Base-by-base conservation (phyloP, 1,140 invertebrate species). In the Pseudomyrmex dendroicus region DNA sequence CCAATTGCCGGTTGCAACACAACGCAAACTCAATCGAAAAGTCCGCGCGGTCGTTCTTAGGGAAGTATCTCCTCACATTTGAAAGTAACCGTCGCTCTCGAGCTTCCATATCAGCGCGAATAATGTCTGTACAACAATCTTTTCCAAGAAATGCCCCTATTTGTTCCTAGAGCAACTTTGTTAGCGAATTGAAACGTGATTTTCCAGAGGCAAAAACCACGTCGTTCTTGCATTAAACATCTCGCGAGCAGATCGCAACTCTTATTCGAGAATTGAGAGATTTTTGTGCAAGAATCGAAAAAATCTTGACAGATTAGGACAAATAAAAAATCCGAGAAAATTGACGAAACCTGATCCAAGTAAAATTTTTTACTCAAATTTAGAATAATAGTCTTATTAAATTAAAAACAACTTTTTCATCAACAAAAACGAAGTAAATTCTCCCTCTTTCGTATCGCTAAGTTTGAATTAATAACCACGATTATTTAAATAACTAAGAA, bases 61-160 rank as follows among this genome's bases (percentile, higher is more conserved):
- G 35, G 35, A 67, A 70, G 64, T 78, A 78, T 70, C 64, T 78
- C 64, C 46, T 48, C 35, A 66, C 59, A 59, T 70, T 78, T 48
- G 44, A 72, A 80, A 78, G 64, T 78, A 59, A 17, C 22, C 35
- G 54, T 8, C 13, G 17, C 8, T 35, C 35, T 5, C 44, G 66
- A 80, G 17, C 76, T 80, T 80, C 66, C 66, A 80, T 72, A 70
- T 72, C 66, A 80, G 66, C 20, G 35, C 56, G 59, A 72, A 78
- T 70, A 72, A 35, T 59, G 61, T 35, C 48, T 12, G 63, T 44
- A 7, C 35, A 77, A 57, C 35, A 22, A 46, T 2, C 20, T 70
- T 70, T 70, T 48, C 54, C 1, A 70, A 7, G 46, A 59, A 80
- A 50, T 52, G 25, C 61, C 44, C 35, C 22, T 72, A 66, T 48